Base-by-base conservation (phyloP, 2,888 invertebrate genomes). In the Perithous albicinctus region DNA sequence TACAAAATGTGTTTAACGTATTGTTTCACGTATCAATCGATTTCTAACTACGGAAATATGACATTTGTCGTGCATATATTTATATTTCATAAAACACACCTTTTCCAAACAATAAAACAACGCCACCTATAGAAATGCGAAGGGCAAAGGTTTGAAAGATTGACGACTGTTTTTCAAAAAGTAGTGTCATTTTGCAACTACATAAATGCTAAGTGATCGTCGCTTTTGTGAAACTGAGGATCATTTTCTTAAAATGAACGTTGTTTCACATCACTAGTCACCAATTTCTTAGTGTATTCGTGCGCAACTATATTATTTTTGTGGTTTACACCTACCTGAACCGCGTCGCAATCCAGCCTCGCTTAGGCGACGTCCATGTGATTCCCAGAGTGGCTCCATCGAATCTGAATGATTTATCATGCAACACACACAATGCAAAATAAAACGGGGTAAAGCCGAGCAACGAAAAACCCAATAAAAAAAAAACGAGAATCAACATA, bases 321-420 rank as follows among this genome's bases (percentile, higher is more conserved):
- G n/a, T n/a, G n/a, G n/a, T n/a, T 86, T 75, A 90, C 93, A 90
- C 93, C 93, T 95, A 96, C 96, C 96, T 95, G 96, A 96, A 90
- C 95, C 95, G 93, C 96, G 94, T 90, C 96, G 95, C 87, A 96
- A 94, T 91, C 96, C 96, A 88, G 96, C 96, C 94, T 96, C 96
- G 93, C 95, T 95, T 91, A 96, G 94, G 91, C 96, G 95, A 89
- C 96, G 95, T 87, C 95, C 95, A 90, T 96, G 95, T 92, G 94
- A 94, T 93, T 96, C 96, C 96, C 96, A 96, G 80, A 96, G 94
- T 88, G 95, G 94, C 93, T 96, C 96, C 95, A 96, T 95, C 88
- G 95, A 95, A 90, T 94, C 94, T 86, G 64, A 29, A 59, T 78
- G 80, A 76, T 82, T 85, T 81, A 80, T 86, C 92, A 91, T 93